Evolutionary conservation across 2,113 vertebrate species (phyloP).

Genomic region (Plestiodon gilberti): DNA sequence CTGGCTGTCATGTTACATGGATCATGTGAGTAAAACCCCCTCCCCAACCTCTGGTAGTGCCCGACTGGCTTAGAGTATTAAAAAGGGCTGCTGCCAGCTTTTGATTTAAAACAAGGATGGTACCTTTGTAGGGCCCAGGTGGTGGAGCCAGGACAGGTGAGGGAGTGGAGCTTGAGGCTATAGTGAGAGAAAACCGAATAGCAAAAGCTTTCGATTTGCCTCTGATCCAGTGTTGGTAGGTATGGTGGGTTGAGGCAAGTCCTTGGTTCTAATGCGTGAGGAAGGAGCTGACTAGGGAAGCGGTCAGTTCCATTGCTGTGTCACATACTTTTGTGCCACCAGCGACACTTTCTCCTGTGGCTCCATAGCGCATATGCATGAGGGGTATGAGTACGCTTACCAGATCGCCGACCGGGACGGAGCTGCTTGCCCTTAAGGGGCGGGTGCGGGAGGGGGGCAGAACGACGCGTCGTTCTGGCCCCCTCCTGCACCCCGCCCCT

Average conservation of each 20-base stretch:
- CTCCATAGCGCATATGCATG: background rate
- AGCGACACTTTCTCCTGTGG: background rate
- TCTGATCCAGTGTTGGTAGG: too few relatives aligned
- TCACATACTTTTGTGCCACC: background rate
- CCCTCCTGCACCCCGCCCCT: too few relatives aligned
- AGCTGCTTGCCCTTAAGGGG: too few relatives aligned
- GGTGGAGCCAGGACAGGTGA: background rate
- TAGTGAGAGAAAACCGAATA: background rate
- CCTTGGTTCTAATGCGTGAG: background rate
- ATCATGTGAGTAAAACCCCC: background rate
- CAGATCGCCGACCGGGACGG: too few relatives aligned
- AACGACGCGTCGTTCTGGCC: too few relatives aligned
- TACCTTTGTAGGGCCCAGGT: background rate
- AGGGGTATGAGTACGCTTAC: too few relatives aligned
- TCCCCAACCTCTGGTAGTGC: background rate
- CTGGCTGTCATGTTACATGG: constrained; percentile 9
- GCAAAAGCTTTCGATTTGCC: too few relatives aligned
- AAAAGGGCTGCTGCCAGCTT: background rate
- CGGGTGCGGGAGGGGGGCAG: too few relatives aligned
- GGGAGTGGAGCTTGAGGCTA: background rate
- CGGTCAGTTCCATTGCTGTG: background rate
- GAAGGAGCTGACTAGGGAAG: background rate
- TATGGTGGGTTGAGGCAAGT: too few relatives aligned
- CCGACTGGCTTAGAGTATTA: background rate
- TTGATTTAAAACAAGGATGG: background rate